A percentile compares a stretch with the other conserved stretches of the same genome.
Conservation (phyloP, 2,888 invertebrate species). For the Galeruca laticollis region DNA sequence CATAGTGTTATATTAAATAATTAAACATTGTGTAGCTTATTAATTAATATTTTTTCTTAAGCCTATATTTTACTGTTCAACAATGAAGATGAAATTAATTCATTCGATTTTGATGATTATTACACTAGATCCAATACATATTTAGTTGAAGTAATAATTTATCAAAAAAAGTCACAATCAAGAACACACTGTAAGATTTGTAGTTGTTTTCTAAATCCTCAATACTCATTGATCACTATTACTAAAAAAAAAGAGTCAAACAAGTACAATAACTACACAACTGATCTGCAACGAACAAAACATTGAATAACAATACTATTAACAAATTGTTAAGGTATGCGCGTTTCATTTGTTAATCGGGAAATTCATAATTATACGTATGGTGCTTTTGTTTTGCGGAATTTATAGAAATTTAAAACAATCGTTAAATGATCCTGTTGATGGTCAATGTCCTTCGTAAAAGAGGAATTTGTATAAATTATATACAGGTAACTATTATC, state of each 20-base stretch:
- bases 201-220: too few relatives aligned
- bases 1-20: conserved; percentile 41
- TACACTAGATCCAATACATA: too few relatives aligned
- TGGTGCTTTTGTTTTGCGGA: conserved; percentile 25
- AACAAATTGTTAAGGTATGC: conserved; percentile 27
- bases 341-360: conserved; percentile 21
- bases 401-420: conserved; percentile 24
- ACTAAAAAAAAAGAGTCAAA: neutral
- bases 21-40: neutral
- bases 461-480: neutral
- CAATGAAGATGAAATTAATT: too few relatives aligned
- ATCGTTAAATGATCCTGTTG: neutral
- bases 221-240: too few relatives aligned
- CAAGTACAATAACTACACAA: neutral
- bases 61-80: too few relatives aligned
- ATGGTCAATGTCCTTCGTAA: conserved; percentile 3
- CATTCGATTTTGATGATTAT: too few relatives aligned
- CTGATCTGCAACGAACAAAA: conserved; percentile 14
- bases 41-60: too few relatives aligned
- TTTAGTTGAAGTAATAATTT: too few relatives aligned
- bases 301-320: conserved; percentile 1
- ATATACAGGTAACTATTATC: too few relatives aligned
- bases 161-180: too few relatives aligned
- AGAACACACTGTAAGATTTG: too few relatives aligned
- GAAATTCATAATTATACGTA: conserved; percentile 28